phyloP scores from a whole-genome alignment of 2,113 vertebrate species.

The Ploceus nigricollis region DNA sequence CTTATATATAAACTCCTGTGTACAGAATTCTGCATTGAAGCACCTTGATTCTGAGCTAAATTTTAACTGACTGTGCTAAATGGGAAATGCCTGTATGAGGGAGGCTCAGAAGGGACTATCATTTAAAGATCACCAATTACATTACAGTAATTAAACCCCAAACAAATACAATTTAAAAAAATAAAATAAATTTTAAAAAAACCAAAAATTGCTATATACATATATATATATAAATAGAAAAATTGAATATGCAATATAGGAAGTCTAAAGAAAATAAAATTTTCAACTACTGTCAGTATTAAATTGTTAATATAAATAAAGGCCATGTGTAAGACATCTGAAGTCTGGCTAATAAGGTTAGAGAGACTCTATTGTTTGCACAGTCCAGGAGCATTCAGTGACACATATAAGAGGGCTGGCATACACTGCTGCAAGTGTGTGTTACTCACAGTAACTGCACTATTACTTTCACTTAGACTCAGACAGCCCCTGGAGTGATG shows the following conservation, averaged over 20 bases:
- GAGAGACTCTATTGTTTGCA: not conserved
- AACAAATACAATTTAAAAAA: not conserved
- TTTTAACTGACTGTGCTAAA: not conserved
- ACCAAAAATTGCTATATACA: rapidly evolving
- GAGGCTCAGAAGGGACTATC: not conserved
- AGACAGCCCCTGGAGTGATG: not conserved
- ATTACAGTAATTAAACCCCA: not conserved
- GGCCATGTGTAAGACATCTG: not conserved
- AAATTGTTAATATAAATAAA: not conserved
- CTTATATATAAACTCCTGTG: not conserved
- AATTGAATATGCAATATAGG: not conserved
- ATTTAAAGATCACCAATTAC: not conserved
- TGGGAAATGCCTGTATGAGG: not conserved
- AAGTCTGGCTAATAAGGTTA: not conserved
- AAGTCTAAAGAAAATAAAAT: not conserved
- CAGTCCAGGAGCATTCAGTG: too few relatives aligned
- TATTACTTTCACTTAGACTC: not conserved
- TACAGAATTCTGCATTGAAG: not conserved
- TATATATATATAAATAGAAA: not conserved
- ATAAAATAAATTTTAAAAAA: too few relatives aligned
- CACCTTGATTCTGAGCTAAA: not conserved
- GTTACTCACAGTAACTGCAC: not conserved
- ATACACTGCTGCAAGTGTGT: not conserved
- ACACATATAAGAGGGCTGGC: not conserved
- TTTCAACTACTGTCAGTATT: not conserved